Base-by-base conservation (phyloP, 2,888 invertebrate species). In the Drosophila rubida region DNA sequence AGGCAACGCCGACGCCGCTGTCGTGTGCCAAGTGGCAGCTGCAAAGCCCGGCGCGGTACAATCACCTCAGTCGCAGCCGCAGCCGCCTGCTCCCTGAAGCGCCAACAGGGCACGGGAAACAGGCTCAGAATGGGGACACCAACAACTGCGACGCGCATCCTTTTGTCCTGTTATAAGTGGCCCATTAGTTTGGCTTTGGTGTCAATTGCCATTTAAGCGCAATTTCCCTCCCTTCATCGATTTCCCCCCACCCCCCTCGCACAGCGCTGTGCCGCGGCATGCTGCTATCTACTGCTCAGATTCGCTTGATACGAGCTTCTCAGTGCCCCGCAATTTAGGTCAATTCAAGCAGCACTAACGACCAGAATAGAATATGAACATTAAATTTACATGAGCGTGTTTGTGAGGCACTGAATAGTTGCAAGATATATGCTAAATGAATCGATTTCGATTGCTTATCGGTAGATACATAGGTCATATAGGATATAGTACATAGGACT, bases 171-270 rank as follows among this genome's bases (percentile, higher is more conserved):
- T 66, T 61, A 57, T 54, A 64, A 78, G 78, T 76, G 75, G 60
- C 63, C 75, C 75, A 60, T 76, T 75, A 67, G 65, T 46, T 58
- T 48, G 48, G 44, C 16, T 44, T 55, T 35, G 41, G 35, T 71
- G 72, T 72, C 80, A 79, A 75, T 72, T 75, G 72, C 72, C 80
- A 75, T 68, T 79, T 66, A 78, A 64, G 66, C 48, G 27, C 55
- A 74, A 60, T 78, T 74, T 80, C 61, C 64, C 25, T 41, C 23
- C 35, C 9, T 51, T 64, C 50, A 61, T 72, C 50, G 58, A 77
- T 66, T 64, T 65, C 59, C 41, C 25, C 32, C 19, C 14, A 63
- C 59, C 41, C 25, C 32, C 19, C 14, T 30, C n/a, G 32, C 27
- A 27, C 27, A 2, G 8, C 8, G 9, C 8, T 8, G 2, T 7